Percentiles rank a stretch among this genome's conserved stretches.
Conservation (phyloP, 1,140 invertebrate species). For the Drosophila willistoni region DNA sequence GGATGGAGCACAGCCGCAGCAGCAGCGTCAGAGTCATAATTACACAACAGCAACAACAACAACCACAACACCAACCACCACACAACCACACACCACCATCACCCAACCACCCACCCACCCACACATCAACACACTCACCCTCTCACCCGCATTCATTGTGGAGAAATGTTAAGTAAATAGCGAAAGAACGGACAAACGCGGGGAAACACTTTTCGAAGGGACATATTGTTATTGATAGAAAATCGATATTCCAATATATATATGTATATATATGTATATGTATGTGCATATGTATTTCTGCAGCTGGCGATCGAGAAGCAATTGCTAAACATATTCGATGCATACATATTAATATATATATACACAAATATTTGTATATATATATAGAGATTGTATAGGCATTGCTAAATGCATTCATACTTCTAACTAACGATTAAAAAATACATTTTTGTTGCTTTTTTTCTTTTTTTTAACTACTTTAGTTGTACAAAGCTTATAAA, state of each 20-base stretch:
- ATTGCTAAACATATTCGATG: slow-evolving; percentile 10
- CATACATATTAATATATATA: slow-evolving; percentile 25
- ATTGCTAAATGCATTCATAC: slow-evolving; percentile 52
- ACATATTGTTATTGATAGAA: slow-evolving; percentile 18
- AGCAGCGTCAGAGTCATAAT: slow-evolving; percentile 57
- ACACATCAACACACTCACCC: slow-evolving; percentile 29
- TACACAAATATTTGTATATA: slow-evolving; percentile 37
- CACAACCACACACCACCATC: slow-evolving; percentile 8
- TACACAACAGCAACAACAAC: slow-evolving; percentile 18
- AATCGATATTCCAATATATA: slow-evolving; percentile 14
- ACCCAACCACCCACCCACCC: slow-evolving; percentile 31
- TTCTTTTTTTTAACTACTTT: slow-evolving; percentile 75
- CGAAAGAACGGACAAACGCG: slow-evolving; percentile 2
- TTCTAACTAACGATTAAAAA: slow-evolving; percentile 34
- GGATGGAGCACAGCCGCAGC: slow-evolving; percentile 43
- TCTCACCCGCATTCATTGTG: slow-evolving; percentile 22
- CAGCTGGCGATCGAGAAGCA: slow-evolving; percentile 15
- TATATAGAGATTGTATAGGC: slow-evolving; percentile 43
- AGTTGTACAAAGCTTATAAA: slow-evolving; percentile 75
- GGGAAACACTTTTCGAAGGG: not conserved
- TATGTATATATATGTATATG: not conserved
- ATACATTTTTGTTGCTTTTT: slow-evolving; percentile 74
- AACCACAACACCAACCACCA: not conserved
- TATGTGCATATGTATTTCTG: not conserved
- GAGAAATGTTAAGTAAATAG: slow-evolving; percentile 18